Conservation (phyloP, 2,888 invertebrate species). For the Mythimna lalbum region DNA sequence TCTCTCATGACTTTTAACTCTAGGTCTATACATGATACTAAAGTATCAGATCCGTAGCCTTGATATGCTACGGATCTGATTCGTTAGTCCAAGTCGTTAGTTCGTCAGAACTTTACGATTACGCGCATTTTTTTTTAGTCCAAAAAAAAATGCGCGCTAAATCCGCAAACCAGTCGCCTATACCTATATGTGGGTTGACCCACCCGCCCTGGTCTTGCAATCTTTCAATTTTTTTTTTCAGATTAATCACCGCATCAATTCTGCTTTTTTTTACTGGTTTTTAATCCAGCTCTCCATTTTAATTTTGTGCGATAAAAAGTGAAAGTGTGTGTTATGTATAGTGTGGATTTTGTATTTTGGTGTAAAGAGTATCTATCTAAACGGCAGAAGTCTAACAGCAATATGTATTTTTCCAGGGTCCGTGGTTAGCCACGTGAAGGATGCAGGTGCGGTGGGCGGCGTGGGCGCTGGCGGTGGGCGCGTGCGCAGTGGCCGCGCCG, state of each 20-base stretch:
- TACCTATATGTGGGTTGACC: conserved; percentile 75
- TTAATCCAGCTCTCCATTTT: no score
- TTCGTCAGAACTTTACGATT: no score
- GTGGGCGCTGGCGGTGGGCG: conserved; percentile 86
- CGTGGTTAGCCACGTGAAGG: conserved; percentile 78
- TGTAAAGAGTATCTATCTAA: no score
- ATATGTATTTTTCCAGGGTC: conserved; percentile 50
- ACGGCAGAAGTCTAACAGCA: background rate
- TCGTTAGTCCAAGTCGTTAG: no score
- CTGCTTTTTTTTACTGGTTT: no score
- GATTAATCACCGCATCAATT: conserved; percentile 69
- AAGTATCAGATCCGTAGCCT: conserved; percentile 80
- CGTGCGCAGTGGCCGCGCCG: conserved; percentile 83
- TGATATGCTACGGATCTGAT: no score
- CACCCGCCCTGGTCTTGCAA: conserved; percentile 90
- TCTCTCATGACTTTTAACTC: conserved; percentile 78
- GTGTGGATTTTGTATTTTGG: no score
- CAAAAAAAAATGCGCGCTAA: conserved; percentile 85
- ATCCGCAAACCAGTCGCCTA: conserved; percentile 84
- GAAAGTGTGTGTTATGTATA: no score
- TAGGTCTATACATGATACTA: no score
- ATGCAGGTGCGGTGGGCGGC: conserved; percentile 73
- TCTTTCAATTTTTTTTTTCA: conserved; percentile 87
- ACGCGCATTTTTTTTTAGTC: no score
- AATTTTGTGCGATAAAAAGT: background rate